Base-by-base conservation (phyloP, 2,797 vertebrate genomes). In the Pitangus sulphuratus region DNA sequence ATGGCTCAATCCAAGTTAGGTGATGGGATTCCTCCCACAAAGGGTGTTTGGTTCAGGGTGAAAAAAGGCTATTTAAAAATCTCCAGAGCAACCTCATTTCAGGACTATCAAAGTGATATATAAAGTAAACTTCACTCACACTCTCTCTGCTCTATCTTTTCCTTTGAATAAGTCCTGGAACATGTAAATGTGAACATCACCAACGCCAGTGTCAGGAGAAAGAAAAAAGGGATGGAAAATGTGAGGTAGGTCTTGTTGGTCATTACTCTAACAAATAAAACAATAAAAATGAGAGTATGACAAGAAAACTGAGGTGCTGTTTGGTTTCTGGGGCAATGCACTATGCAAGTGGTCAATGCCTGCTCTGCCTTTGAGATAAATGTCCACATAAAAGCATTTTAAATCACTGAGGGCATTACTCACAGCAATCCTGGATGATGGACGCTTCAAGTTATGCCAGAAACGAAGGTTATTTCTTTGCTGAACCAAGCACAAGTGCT, bases 401-500 rank as follows among this genome's bases (percentile, higher is more conserved):
- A 90, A 96, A 86, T 93, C 89, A 91, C 13, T 30, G 51, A 79
- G 28, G 48, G 47, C 61, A 89, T 75, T 64, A 70, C 70, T 95
- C 85, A 65, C 71, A 66, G 80, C 51, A 83, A 47, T 11, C 22
- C 50, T 50, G 85, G 88, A 3, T 84, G 93, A 82, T 53, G 42
- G 92, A 70, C 31, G 2, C 45, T 80, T 77, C 56, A 64, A 3
- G 11, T 68, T 74, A 65, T 42, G 87, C 86, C 65, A 91, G 75
- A 47, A 95, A 37, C 11, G 45, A 87, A 75, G 95, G 88, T 15
- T 85, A 65, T 85, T 82, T 30, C 94, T 94, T 20, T 50, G 85
- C 91, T 91, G 80, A 95, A 56, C 84, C 77, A 89, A 91, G 68
- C 83, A 40, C 4, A 77, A 87, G 51, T 50, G 84, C 78, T 93